phyloP scores from a whole-genome alignment of 2,888 invertebrate species.

The Chelonus formosanus region DNA sequence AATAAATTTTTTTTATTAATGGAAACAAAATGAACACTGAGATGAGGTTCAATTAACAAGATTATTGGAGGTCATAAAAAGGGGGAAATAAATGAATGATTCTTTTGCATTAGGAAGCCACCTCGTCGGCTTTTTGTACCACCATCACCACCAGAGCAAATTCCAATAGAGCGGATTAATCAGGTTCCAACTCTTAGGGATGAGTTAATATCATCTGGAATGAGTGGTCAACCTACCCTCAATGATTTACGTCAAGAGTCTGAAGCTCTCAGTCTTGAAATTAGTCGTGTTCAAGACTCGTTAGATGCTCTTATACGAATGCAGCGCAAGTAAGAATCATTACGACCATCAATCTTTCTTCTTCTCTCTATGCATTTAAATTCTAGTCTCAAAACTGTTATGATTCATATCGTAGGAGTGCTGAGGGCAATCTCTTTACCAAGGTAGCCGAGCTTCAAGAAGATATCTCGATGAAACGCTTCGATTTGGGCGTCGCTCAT shows the following conservation, averaged over 20 bases:
- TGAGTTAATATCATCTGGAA: constrained; percentile 83
- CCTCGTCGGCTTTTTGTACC: constrained; percentile 74
- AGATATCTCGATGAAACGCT: constrained; percentile 92
- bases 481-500: constrained; percentile 91
- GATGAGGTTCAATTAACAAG: too few relatives aligned
- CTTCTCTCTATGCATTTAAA: constrained; percentile 9
- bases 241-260: constrained; percentile 85
- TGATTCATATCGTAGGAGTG: constrained; percentile 62
- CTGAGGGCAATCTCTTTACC: constrained; percentile 84
- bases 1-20: too few relatives aligned
- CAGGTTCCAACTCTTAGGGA: constrained; percentile 77
- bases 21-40: too few relatives aligned
- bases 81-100: constrained; percentile 3
- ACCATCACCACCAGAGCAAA: constrained; percentile 70
- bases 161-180: constrained; percentile 53
- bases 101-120: constrained; percentile 52
- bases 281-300: constrained; percentile 85
- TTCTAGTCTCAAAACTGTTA: too few relatives aligned
- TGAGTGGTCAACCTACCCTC: constrained; percentile 77
- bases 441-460: constrained; percentile 96
- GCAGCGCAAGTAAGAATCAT: constrained; percentile 73
- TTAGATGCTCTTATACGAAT: constrained; percentile 84
- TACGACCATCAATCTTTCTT: constrained; percentile 20
- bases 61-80: too few relatives aligned
- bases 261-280: constrained; percentile 69